Evolutionary conservation across 2,113 vertebrate species (phyloP).

Genomic region (Empidonax alnorum): DNA sequence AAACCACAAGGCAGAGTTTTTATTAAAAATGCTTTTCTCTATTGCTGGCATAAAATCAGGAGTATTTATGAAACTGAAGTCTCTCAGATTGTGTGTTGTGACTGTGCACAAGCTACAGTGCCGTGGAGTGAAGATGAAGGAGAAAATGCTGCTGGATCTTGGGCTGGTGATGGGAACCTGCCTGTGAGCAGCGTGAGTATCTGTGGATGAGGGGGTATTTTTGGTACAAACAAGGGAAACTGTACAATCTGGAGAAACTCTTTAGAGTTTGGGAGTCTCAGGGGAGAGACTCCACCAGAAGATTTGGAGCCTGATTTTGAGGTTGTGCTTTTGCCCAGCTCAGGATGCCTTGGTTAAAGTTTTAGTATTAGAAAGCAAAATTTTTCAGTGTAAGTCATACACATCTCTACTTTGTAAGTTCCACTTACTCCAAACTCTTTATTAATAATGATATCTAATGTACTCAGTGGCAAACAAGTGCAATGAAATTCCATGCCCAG

Average conservation of each 20-base stretch:
- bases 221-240: too few species aligned
- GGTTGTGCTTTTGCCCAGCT: neutral
- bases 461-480: neutral
- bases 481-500: neutral
- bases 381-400: rapidly evolving
- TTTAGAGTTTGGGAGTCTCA: neutral
- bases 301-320: neutral
- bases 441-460: neutral
- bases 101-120: rapidly evolving
- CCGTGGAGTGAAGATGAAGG: neutral
- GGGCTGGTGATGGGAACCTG: neutral
- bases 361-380: neutral
- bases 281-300: neutral
- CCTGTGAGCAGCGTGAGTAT: rapidly evolving
- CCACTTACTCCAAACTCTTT: neutral
- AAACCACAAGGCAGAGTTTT: rapidly evolving
- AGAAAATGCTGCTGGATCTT: neutral
- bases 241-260: neutral
- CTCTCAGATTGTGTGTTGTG: rapidly evolving
- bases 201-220: rapidly evolving
- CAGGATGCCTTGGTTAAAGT: neutral
- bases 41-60: neutral
- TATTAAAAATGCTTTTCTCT: neutral
- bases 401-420: rapidly evolving
- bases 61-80: neutral